phyloP scores from a whole-genome alignment of 1,140 invertebrate genomes.

The Druon quercuslanigerum region DNA sequence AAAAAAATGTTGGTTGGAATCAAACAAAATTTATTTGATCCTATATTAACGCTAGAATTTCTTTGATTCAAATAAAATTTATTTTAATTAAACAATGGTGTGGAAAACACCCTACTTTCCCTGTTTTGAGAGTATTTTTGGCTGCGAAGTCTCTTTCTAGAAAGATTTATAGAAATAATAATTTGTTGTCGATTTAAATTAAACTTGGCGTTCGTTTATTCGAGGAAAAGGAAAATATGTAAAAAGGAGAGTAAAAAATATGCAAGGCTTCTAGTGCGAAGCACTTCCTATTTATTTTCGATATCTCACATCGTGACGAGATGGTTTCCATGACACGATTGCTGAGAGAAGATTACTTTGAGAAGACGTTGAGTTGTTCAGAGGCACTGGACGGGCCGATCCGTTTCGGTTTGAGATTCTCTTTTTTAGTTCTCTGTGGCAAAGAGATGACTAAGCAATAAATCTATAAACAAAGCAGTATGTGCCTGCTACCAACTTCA shows the following conservation, averaged over 20 bases:
- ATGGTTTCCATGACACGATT: not conserved
- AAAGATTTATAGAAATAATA: no score
- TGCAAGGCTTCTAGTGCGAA: not conserved
- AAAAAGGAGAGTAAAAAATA: not conserved
- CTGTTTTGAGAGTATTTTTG: no score
- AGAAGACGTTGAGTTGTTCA: not conserved
- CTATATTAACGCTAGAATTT: no score
- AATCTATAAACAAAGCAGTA: not conserved
- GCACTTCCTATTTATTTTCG: not conserved
- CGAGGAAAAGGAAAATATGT: no score
- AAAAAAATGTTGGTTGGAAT: no score
- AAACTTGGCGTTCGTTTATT: no score
- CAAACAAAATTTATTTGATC: no score
- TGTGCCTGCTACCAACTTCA: not conserved
- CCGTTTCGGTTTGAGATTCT: slow-evolving; percentile 18
- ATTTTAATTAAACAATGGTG: no score
- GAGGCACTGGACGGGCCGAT: not conserved
- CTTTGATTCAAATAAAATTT: no score
- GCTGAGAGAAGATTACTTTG: not conserved
- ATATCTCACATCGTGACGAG: not conserved
- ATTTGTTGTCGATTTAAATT: no score
- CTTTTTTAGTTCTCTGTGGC: not conserved
- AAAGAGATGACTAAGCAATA: slow-evolving; percentile 9
- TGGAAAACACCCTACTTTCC: no score
- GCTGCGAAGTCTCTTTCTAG: no score